phyloP scores from a whole-genome alignment of 2,113 vertebrate species.

The Stegostoma tigrinum region DNA sequence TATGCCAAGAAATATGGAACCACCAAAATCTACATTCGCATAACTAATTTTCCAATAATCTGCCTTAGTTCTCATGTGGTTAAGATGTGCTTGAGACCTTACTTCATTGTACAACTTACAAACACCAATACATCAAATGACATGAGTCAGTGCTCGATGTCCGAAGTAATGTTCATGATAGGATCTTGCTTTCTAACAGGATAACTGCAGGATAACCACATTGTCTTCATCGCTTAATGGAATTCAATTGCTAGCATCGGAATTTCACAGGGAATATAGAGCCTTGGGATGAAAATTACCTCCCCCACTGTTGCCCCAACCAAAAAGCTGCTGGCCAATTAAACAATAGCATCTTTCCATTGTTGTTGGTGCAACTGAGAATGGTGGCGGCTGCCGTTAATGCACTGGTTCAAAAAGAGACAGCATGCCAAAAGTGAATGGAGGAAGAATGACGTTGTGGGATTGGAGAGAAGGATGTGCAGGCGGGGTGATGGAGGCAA shows the following conservation, averaged over 20 bases:
- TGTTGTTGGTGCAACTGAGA: background rate
- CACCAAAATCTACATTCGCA: background rate
- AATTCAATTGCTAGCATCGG: background rate
- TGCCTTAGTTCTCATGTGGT: background rate
- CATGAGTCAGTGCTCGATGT: background rate
- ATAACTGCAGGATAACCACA: background rate
- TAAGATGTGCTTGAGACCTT: background rate
- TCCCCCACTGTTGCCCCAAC: no score
- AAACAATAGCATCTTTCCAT: no score
- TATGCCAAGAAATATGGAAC: background rate
- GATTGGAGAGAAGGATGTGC: no score
- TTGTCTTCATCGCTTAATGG: background rate
- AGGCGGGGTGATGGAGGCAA: background rate
- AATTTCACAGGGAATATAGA: background rate
- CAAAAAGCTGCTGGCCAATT: no score
- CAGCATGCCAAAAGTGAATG: background rate
- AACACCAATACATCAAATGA: background rate
- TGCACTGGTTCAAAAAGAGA: background rate
- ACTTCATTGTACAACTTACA: background rate
- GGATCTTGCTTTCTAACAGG: background rate
- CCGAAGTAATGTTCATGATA: background rate
- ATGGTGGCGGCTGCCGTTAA: background rate
- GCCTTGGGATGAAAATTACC: no score
- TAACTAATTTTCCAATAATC: background rate
- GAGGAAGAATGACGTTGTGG: background rate